Base-by-base conservation (phyloP, 2,797 vertebrate species). In the Spondyliosoma cantharus region DNA sequence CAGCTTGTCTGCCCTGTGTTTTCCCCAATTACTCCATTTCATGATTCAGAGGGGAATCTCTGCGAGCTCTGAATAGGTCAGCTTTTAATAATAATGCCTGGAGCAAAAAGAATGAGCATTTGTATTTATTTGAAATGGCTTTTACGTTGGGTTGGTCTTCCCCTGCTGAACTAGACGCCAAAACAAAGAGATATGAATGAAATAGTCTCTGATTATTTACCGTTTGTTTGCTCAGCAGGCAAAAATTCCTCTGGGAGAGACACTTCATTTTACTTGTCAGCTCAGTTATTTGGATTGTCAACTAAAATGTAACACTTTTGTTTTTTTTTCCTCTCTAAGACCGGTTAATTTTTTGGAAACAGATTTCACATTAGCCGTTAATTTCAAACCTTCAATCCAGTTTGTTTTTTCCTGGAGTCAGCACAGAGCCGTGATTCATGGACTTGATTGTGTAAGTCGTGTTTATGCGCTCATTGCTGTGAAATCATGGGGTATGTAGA, bases 201-300 rank as follows among this genome's bases (percentile, higher is more conserved):
- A 84, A 86, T 60, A 65, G 67, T 65, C 58, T 50, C 50, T 27
- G 78, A 84, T 90, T 87, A 85, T 87, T 87, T 86, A 78, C 73
- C 3, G 46, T 82, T 64, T 86, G 80, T 92, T 90, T 87, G 78
- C 76, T 74, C 70, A 72, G 79, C 57, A 56, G 83, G 76, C 57
- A 37, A 54, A 32, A 65, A 61, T 59, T 71, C 65, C 74, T 58
- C 27, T 0, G 74, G 64, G 80, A 85, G 85, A 82, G 45, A 76
- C 64, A 59, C 66, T 62, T 80, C 4, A 76, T 80, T 88, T 78
- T 43, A 74, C 59, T 82, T 81, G 66, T 90, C 70, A 73, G 77
- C 80, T 78, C 75, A 68, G 64, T 83, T 86, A 83, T 86, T 86
- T 87, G 75, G 77, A 78, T 70, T 65, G 62, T 84, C 71, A 75